Evolutionary conservation across 2,797 vertebrate species (phyloP).

Genomic region (Carcharodon carcharias): DNA sequence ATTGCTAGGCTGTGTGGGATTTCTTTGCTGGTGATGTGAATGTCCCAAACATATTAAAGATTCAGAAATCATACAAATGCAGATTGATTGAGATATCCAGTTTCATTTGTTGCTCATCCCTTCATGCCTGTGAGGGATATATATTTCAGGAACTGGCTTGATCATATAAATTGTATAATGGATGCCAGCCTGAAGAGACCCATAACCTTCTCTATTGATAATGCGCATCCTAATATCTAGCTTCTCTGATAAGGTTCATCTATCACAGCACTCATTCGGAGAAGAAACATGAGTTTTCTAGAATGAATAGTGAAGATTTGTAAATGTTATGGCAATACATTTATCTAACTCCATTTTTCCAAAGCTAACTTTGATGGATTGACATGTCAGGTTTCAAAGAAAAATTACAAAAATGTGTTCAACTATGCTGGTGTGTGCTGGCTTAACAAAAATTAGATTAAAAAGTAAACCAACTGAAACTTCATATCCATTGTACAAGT

Average conservation of each 20-base stretch:
- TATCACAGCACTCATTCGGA: background rate
- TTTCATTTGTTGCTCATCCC: background rate
- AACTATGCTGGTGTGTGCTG: background rate
- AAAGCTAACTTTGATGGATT: background rate
- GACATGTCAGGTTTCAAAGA: background rate
- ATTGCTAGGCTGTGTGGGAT: background rate
- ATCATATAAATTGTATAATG: slow-evolving; percentile 13
- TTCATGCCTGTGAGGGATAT: slow-evolving; percentile 8
- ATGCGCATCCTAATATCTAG: slow-evolving; percentile 9
- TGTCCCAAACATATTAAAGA: background rate
- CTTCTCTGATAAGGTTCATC: background rate
- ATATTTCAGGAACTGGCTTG: slow-evolving; percentile 13
- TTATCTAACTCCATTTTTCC: background rate
- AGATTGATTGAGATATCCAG: slow-evolving; percentile 4
- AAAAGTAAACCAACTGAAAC: background rate
- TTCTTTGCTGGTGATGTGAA: background rate
- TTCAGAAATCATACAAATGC: background rate
- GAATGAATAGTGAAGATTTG: background rate
- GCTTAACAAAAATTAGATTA: background rate
- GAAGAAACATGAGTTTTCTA: slow-evolving; percentile 1
- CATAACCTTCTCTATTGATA: background rate
- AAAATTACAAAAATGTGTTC: background rate
- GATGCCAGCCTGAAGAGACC: background rate
- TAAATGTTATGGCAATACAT: background rate
- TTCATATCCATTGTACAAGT: background rate